Evolutionary conservation across 2,888 invertebrate species (phyloP).

Genomic region (Brachypalpus laphriformis): DNA sequence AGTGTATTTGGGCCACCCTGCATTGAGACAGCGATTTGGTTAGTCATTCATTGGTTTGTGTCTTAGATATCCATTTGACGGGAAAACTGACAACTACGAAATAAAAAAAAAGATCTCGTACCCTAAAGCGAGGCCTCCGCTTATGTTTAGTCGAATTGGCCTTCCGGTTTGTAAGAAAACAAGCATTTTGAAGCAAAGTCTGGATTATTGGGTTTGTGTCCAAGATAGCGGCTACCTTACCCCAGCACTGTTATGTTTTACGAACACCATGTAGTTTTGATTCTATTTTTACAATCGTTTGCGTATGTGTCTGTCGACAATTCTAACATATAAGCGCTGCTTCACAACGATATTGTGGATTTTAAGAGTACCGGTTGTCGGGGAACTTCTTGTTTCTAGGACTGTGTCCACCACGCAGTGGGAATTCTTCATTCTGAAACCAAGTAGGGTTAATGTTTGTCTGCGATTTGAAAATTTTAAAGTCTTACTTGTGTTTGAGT

Average conservation of each 20-base stretch:
- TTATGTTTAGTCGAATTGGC: too few species aligned
- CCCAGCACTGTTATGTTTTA: not conserved
- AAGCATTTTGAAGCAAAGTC: not conserved
- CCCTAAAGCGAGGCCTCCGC: too few species aligned
- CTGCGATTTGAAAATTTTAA: not conserved
- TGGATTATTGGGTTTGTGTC: not conserved
- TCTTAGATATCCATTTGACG: too few species aligned
- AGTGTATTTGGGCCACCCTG: too few species aligned
- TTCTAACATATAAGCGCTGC: not conserved
- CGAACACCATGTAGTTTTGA: conserved; percentile 7
- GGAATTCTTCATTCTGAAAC: conserved; percentile 79
- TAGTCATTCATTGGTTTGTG: too few species aligned
- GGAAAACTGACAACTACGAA: too few species aligned
- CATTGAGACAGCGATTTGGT: too few species aligned
- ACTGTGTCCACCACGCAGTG: conserved; percentile 79
- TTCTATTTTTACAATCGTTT: conserved; percentile 6
- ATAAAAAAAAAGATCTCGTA: too few species aligned
- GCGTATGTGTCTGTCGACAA: not conserved
- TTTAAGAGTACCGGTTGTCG: conserved; percentile 64
- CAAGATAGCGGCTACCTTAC: not conserved
- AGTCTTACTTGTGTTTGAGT: conserved; percentile 45
- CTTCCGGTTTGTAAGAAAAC: too few species aligned
- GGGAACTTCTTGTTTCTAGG: conserved; percentile 75
- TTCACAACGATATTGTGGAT: not conserved
- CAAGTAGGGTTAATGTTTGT: not conserved